Conservation (phyloP, 2,888 invertebrate genomes). For the Incurvaria masculella region DNA sequence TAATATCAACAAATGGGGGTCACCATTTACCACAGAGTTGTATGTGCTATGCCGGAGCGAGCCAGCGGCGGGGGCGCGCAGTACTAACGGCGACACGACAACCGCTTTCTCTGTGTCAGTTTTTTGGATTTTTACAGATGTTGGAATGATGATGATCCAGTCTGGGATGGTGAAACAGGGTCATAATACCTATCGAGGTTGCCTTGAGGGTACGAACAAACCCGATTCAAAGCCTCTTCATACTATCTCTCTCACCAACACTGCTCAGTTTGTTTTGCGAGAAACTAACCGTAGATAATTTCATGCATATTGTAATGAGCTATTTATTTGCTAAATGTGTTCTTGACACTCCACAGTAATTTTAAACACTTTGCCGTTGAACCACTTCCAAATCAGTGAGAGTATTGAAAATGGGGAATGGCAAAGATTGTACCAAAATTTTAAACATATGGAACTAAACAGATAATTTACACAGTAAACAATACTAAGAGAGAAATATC, state of each 20-base stretch:
- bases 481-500: too few relatives aligned
- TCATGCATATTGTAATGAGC: neutral
- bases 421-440: too few relatives aligned
- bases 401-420: too few relatives aligned
- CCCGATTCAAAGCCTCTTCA: conserved; percentile 38
- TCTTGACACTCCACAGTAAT: too few relatives aligned
- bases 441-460: too few relatives aligned
- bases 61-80: neutral
- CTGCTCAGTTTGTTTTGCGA: conserved; percentile 48
- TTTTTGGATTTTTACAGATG: conserved; percentile 82
- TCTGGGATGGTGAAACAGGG: conserved; percentile 93
- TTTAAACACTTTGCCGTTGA: too few relatives aligned
- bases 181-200: conserved; percentile 71
- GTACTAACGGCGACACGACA: conserved; percentile 20
- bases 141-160: conserved; percentile 97
- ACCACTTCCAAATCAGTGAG: too few relatives aligned
- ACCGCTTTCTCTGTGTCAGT: conserved; percentile 49
- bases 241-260: conserved; percentile 42
- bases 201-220: conserved; percentile 75
- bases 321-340: neutral
- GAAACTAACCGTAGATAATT: conserved; percentile 50
- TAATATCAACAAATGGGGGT: too few relatives aligned
- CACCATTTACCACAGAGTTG: neutral
- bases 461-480: too few relatives aligned
- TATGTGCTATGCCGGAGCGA: neutral